Conservation (phyloP, 2,113 vertebrate species). For the Amia ocellicauda region DNA sequence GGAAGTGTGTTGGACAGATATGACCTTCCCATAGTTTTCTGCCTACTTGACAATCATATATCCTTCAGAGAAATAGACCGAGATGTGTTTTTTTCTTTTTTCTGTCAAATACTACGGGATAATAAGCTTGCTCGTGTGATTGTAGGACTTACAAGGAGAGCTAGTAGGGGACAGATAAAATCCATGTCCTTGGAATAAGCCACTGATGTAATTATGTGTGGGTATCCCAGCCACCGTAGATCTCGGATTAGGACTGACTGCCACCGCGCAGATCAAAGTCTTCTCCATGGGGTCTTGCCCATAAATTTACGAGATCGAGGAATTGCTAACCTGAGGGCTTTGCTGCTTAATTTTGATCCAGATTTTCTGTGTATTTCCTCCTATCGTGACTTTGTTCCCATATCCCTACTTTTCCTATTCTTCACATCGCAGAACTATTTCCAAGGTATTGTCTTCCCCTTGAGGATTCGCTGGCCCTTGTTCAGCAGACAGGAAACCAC, state of each 20-base stretch:
- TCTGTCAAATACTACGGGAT: neutral
- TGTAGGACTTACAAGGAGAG: slow-evolving; percentile 10
- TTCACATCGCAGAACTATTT: no score
- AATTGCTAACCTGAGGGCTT: no score
- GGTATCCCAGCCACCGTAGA: no score
- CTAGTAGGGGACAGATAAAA: slow-evolving; percentile 11
- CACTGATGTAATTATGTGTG: no score
- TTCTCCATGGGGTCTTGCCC: slow-evolving; percentile 18
- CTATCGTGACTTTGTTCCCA: no score
- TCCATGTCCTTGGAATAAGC: no score
- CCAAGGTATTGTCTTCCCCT: no score
- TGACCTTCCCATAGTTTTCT: slow-evolving; percentile 8
- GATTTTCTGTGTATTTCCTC: no score
- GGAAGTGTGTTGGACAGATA: slow-evolving; percentile 23
- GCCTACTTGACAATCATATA: neutral
- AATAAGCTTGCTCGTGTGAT: neutral
- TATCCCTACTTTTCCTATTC: no score
- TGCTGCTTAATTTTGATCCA: no score
- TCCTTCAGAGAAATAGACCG: neutral
- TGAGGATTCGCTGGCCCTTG: no score
- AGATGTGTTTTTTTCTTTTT: slow-evolving; percentile 1
- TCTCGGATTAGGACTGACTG: slow-evolving; percentile 24
- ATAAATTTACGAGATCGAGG: neutral
- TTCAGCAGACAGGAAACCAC: no score
- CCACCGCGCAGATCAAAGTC: slow-evolving; percentile 20